Conservation (phyloP, 2,888 invertebrate species). For the Seira musarum region DNA sequence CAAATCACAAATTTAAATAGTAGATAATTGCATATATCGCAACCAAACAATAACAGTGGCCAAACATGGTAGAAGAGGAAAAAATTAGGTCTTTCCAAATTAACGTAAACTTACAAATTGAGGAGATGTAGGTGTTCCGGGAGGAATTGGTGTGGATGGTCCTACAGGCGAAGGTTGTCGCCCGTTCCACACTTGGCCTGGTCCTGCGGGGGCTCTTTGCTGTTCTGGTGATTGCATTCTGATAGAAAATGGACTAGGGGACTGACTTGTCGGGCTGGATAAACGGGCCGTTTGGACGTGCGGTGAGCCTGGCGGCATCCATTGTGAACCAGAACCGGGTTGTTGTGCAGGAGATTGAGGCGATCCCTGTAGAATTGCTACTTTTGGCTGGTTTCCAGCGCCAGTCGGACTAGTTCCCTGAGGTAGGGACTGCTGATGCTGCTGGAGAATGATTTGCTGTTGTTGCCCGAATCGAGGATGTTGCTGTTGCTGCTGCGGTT, state of each 20-base stretch:
- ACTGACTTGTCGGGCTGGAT: constrained; percentile 48
- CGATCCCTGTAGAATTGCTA: constrained; percentile 55
- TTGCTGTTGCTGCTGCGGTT: constrained; percentile 50
- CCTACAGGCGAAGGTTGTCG: constrained; percentile 31
- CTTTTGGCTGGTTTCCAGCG: constrained; percentile 35
- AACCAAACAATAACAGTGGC: too few relatives aligned
- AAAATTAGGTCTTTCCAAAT: too few relatives aligned
- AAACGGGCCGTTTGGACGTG: constrained; percentile 34
- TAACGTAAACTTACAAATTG: constrained; percentile 46
- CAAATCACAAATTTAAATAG: too few relatives aligned
- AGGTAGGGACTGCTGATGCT: constrained; percentile 47
- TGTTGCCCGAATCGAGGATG: constrained; percentile 49
- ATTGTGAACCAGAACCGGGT: constrained; percentile 26
- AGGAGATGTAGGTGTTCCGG: constrained; percentile 31
- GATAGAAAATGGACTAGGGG: constrained; percentile 37
- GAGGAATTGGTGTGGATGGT: constrained; percentile 28
- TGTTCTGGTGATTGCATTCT: constrained; percentile 44
- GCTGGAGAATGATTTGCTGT: constrained; percentile 60
- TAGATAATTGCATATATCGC: too few relatives aligned
- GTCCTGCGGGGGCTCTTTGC: constrained; percentile 22
- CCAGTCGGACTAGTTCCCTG: constrained; percentile 25
- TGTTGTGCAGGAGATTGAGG: constrained; percentile 49
- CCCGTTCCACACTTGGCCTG: constrained; percentile 54
- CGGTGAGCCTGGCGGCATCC: constrained; percentile 48
- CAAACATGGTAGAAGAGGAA: too few relatives aligned